Evolutionary conservation across 2,797 vertebrate genomes (phyloP), one percentile per base, ranked within the genome.

Genomic region (Hydrocynus forskahlii): DNA sequence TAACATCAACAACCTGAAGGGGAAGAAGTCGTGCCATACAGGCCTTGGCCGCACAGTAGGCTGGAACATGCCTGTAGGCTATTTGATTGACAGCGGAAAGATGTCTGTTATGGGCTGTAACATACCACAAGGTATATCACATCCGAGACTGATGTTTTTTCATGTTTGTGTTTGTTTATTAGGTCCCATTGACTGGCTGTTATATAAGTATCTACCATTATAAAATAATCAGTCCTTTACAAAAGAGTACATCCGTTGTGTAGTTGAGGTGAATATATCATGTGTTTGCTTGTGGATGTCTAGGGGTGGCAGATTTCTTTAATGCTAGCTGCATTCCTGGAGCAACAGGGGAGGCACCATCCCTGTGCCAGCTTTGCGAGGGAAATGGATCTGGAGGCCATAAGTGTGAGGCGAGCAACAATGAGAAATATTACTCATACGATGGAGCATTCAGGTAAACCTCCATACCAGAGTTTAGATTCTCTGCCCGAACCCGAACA

Each of bases 1-100:
- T 83, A 97, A 92, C 83, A 94, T 99, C 80, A 83, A 93, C 88
- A 95, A 88, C 83, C 71, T 99, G 89, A 91, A 85, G 64, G 95
- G 95, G 0, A 87, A 90, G 79, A 93, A 74, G 80, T 97, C 95
- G 12, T 99, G 98, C 84, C 98, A 99, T 94, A 98, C 97, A 0
- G 97, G 97, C 71, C 94, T 96, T 81, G 93, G 94, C 69, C 93
- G 96, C 59, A 97, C 97, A 0, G 96, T 91, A 0, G 98, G 98
- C 87, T 99, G 98, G 98, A 94, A 94, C 0, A 95, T 98, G 89
- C 97, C 98, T 0, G 45, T 99, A 17, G 98, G 98, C 7, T 95
- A 94, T 89, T 89, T 99, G 19, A 91, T 96, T 9, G 95, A 95
- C 85, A 95, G 92, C 0, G 96, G 97, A 75, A 94, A 55, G 79